Evolutionary conservation across 1,140 invertebrate species (phyloP).

Genomic region (Drosophila athabasca): DNA sequence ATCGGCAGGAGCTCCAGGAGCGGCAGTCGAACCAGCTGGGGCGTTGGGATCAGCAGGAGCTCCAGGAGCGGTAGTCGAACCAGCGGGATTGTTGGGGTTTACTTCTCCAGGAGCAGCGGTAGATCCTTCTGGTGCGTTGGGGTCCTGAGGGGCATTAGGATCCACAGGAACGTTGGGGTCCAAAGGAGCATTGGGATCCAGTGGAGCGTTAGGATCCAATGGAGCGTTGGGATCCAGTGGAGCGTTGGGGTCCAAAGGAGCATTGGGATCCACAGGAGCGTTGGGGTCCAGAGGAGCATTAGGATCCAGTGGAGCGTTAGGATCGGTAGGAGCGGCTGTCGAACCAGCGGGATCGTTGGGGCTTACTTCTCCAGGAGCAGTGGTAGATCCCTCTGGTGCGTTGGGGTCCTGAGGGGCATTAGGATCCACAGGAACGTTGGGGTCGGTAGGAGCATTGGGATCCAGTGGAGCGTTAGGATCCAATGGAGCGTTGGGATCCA

Average conservation of each 20-base stretch:
- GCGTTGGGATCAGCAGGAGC: slow-evolving; percentile 15
- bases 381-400: neutral
- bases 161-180: slow-evolving; percentile 8
- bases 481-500: too few species aligned
- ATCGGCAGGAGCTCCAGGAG: slow-evolving; percentile 13
- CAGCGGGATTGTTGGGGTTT: too few species aligned
- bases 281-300: neutral
- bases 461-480: too few species aligned
- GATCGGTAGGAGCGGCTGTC: slow-evolving; percentile 2
- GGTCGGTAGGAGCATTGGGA: neutral
- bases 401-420: neutral
- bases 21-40: too few species aligned
- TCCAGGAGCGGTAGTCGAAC: neutral
- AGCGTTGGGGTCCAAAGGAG: neutral
- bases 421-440: slow-evolving; percentile 9
- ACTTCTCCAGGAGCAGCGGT: neutral
- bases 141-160: too few species aligned
- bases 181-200: too few species aligned
- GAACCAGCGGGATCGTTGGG: neutral
- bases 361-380: neutral
- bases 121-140: neutral
- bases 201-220: neutral
- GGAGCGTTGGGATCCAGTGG: slow-evolving; percentile 6
- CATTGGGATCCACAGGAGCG: slow-evolving; percentile 1
- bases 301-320: slow-evolving; percentile 11